Percentiles rank a stretch among this genome's conserved stretches.
Conservation (phyloP, 2,797 vertebrate species). For the Bradypodion ventrale region DNA sequence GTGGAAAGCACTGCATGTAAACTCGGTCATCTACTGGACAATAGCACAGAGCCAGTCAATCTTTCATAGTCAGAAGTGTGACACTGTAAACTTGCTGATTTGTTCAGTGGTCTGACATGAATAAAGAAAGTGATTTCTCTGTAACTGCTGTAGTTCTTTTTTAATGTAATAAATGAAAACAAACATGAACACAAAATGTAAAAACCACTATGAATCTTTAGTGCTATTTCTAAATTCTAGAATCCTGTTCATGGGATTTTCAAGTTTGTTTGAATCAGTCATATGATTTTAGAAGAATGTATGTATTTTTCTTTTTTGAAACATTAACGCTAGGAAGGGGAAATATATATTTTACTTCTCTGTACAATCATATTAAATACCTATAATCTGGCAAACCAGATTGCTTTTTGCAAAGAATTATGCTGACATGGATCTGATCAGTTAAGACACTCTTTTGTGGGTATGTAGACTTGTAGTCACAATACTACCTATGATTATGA, state of each 20-base stretch:
- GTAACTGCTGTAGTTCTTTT: too few relatives aligned
- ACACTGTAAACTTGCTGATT: too few relatives aligned
- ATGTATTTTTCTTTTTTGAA: not conserved
- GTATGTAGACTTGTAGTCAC: not conserved
- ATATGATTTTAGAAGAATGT: not conserved
- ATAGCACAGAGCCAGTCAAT: too few relatives aligned
- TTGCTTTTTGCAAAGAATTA: not conserved
- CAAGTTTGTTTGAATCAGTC: not conserved
- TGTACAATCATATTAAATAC: not conserved
- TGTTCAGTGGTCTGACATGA: too few relatives aligned
- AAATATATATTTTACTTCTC: not conserved
- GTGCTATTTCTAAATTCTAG: not conserved
- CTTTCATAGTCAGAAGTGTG: too few relatives aligned
- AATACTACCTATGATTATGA: not conserved
- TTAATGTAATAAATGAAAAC: not conserved
- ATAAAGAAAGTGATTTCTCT: too few relatives aligned
- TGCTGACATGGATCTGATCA: not conserved
- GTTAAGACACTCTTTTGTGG: not conserved
- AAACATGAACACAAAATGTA: not conserved
- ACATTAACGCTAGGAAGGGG: not conserved
- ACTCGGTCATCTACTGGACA: too few relatives aligned
- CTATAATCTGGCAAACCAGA: not conserved
- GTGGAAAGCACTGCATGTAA: too few relatives aligned
- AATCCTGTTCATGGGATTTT: not conserved
- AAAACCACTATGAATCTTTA: not conserved